Percentiles rank a stretch among this genome's conserved stretches.
Evolutionary conservation across 2,113 vertebrate species (phyloP).

Genomic region (Ginglymostoma cirratum): DNA sequence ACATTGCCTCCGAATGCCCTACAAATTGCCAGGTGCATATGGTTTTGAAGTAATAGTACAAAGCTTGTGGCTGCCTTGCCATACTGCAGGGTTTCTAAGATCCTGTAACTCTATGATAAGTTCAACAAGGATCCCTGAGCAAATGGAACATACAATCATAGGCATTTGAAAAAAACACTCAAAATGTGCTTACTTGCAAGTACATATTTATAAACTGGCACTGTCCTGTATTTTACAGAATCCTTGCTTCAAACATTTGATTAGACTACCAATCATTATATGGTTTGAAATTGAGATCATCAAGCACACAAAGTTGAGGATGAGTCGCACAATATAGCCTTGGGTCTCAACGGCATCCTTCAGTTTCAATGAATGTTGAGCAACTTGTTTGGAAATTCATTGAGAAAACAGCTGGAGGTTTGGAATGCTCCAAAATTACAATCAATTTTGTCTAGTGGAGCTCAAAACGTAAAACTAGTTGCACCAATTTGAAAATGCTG

Average conservation of each 20-base stretch:
- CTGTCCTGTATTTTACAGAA: background rate
- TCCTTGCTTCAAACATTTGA: background rate
- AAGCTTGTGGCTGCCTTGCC: background rate
- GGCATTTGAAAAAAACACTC: background rate
- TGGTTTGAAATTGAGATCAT: conserved; percentile 48
- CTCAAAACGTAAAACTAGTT: conserved; percentile 20
- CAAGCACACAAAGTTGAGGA: conserved; percentile 48
- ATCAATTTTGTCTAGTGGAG: conserved; percentile 30
- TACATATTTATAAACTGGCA: background rate
- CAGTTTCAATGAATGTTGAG: conserved; percentile 56
- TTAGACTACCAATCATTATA: conserved; percentile 5
- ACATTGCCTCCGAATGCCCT: background rate
- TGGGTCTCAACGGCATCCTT: conserved; percentile 53
- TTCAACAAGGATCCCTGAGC: background rate
- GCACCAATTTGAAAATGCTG: background rate
- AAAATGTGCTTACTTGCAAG: background rate
- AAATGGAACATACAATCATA: background rate
- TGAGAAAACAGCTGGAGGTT: conserved; percentile 54
- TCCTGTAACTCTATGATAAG: background rate
- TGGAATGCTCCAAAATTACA: conserved; percentile 25
- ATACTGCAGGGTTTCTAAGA: too few species aligned
- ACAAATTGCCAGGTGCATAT: background rate
- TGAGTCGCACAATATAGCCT: conserved; percentile 52
- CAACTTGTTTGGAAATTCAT: conserved; percentile 57
- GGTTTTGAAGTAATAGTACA: background rate